Conservation (phyloP, 2,797 vertebrate species). For the Pachyuromys duprasi region DNA sequence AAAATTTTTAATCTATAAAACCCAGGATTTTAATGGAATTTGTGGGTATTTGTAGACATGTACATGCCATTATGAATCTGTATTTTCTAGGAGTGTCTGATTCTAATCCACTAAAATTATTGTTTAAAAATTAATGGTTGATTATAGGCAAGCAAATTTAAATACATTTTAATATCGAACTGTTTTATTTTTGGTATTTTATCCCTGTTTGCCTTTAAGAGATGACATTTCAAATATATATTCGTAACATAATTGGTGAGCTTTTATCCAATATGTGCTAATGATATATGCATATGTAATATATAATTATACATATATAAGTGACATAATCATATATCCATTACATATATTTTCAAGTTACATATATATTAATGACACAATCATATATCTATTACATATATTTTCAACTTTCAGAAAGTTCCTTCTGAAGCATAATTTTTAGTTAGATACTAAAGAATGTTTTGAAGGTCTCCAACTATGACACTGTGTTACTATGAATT, state of each 20-base stretch:
- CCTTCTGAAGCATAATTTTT: constrained; percentile 38
- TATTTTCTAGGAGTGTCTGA: constrained; percentile 76
- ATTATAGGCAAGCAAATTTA: constrained; percentile 75
- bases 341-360: not conserved
- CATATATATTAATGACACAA: not conserved
- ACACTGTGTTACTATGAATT: constrained; percentile 53
- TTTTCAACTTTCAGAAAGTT: not conserved
- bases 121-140: constrained; percentile 73
- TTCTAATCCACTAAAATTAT: constrained; percentile 56
- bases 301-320: not conserved
- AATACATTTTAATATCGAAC: constrained; percentile 50
- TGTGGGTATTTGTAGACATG: constrained; percentile 62
- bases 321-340: not conserved
- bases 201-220: constrained; percentile 35
- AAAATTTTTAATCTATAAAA: constrained; percentile 34
- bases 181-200: constrained; percentile 13
- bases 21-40: constrained; percentile 73
- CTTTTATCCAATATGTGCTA: not conserved
- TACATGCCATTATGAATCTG: constrained; percentile 72
- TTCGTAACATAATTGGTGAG: constrained; percentile 2
- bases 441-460: not conserved
- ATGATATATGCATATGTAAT: not conserved
- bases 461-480: constrained; percentile 58
- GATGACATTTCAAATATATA: constrained; percentile 61
- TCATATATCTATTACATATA: not conserved